phyloP scores from a whole-genome alignment of 2,797 vertebrate species.

The Eulemur mongoz region DNA sequence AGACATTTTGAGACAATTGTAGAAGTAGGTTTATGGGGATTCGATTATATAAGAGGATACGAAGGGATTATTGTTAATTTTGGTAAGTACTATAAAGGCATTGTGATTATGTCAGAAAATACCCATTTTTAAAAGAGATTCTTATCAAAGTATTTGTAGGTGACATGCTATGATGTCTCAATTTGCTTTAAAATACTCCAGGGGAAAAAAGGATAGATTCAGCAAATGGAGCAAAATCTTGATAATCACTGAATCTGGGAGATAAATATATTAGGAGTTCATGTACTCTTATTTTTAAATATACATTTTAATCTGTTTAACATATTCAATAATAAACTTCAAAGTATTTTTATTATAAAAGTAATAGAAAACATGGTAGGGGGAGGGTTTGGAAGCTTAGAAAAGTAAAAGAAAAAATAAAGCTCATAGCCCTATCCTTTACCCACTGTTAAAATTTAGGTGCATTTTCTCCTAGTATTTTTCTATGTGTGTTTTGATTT shows the following conservation, averaged over 20 bases:
- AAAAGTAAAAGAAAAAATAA: background rate
- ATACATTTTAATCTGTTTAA: background rate
- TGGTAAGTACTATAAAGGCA: background rate
- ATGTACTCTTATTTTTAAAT: background rate
- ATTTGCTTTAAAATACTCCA: background rate
- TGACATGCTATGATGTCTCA: background rate
- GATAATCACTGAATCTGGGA: background rate
- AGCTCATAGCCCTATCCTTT: background rate
- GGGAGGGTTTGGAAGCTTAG: background rate
- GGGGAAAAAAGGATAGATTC: background rate
- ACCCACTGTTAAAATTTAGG: background rate
- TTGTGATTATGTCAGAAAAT: background rate
- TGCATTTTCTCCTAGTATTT: background rate
- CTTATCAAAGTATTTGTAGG: background rate
- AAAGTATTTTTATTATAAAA: background rate
- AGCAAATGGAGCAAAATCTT: background rate
- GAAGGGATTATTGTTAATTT: background rate
- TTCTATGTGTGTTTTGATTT: background rate
- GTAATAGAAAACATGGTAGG: background rate
- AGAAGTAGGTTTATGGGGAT: background rate
- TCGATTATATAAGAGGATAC: background rate
- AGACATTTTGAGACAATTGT: background rate
- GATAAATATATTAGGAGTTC: background rate
- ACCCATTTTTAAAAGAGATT: background rate
- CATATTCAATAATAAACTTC: background rate